phyloP scores from a whole-genome alignment of 2,888 invertebrate species.

The Meganola albula region DNA sequence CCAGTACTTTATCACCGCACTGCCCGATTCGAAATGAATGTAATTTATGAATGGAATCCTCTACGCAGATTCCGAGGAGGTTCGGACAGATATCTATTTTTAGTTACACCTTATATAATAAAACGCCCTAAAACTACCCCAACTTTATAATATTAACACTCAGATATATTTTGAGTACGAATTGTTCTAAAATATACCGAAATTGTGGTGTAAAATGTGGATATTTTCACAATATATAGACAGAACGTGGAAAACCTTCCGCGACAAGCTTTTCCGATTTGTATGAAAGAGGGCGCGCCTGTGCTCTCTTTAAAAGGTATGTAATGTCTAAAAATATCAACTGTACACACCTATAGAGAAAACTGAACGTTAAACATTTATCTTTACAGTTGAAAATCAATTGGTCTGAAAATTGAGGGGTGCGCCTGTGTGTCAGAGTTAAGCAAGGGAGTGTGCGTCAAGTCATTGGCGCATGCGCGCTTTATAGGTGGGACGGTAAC shows the following conservation, averaged over 20 bases:
- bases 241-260: conserved; percentile 63
- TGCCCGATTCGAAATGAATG: conserved; percentile 60
- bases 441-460: conserved; percentile 45
- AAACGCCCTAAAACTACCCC: conserved; percentile 20
- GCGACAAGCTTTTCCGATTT: conserved; percentile 60
- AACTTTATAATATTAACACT: conserved; percentile 32
- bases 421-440: conserved; percentile 39
- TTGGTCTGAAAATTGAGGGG: conserved; percentile 13
- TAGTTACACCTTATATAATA: conserved; percentile 38
- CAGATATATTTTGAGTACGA: conserved; percentile 28
- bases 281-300: conserved; percentile 73
- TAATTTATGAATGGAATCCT: conserved; percentile 65
- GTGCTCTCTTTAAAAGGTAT: conserved; percentile 54
- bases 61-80: conserved; percentile 45
- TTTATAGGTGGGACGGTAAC: conserved; percentile 43
- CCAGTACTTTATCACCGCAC: conserved; percentile 49
- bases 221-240: conserved; percentile 53
- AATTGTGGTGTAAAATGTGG: conserved; percentile 46
- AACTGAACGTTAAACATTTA: conserved; percentile 21
- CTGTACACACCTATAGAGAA: conserved; percentile 6
- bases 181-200: conserved; percentile 29
- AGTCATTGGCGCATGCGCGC: conserved; percentile 60
- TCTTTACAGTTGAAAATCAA: conserved; percentile 23
- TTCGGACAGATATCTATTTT: conserved; percentile 55
- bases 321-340: conserved; percentile 73